Evolutionary conservation across 2,888 invertebrate genomes (phyloP).

Genomic region (Exephanes ischioxanthus): DNA sequence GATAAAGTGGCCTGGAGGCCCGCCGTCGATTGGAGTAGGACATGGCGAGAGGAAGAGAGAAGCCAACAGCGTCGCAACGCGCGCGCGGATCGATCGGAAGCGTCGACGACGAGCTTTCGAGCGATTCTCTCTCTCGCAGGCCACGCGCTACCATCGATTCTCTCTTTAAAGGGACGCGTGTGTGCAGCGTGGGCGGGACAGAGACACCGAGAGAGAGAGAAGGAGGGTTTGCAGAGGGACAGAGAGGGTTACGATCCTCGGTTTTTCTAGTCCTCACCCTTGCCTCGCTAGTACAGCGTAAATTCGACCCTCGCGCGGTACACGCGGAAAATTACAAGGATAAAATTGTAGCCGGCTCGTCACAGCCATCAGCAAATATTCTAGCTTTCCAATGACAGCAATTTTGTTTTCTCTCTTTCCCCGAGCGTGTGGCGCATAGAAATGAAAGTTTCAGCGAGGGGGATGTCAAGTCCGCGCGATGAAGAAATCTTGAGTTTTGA

Average conservation of each 20-base stretch:
- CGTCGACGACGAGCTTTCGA: slow-evolving; percentile 66
- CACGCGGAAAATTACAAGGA: not conserved
- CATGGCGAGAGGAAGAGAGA: slow-evolving; percentile 49
- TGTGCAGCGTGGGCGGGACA: slow-evolving; percentile 38
- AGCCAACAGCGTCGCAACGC: slow-evolving; percentile 66
- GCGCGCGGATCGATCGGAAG: slow-evolving; percentile 64
- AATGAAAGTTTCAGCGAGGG: not conserved
- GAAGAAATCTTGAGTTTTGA: not conserved
- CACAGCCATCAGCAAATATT: not conserved
- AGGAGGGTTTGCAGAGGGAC: slow-evolving; percentile 9
- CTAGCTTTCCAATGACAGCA: not conserved
- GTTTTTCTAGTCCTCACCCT: slow-evolving; percentile 22
- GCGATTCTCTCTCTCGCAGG: slow-evolving; percentile 57
- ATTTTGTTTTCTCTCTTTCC: not conserved
- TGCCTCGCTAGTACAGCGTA: not conserved
- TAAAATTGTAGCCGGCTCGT: not conserved
- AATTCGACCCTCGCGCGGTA: not conserved
- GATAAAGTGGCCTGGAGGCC: slow-evolving; percentile 43
- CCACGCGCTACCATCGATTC: slow-evolving; percentile 63
- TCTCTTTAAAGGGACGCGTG: slow-evolving; percentile 58
- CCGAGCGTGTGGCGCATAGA: not conserved
- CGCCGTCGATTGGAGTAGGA: slow-evolving; percentile 38
- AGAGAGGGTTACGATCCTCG: slow-evolving; percentile 57
- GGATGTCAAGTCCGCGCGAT: not conserved
- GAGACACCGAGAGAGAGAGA: not conserved